phyloP scores from a whole-genome alignment of 2,797 vertebrate genomes.

The Lutjanus campechanus region DNA sequence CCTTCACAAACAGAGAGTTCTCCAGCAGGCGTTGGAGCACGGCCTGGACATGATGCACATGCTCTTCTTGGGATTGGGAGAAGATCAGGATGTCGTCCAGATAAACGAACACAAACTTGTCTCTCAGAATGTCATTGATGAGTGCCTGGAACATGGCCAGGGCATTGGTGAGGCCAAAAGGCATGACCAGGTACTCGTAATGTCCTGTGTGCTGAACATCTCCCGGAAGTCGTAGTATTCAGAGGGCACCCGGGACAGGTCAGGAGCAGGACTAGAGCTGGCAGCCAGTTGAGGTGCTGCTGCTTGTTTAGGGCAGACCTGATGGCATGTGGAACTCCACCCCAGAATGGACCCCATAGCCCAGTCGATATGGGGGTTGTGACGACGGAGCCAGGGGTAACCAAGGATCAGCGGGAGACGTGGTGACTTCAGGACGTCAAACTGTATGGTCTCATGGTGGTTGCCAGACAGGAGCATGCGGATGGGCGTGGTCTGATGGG shows the following conservation, averaged over 20 bases:
- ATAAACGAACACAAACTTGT: too few species aligned
- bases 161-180: too few species aligned
- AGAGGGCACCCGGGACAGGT: background rate
- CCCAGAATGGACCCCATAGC: background rate
- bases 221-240: background rate
- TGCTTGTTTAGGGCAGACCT: background rate
- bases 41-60: background rate
- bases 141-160: too few species aligned
- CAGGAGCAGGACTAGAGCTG: fast-evolving
- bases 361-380: background rate
- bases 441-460: background rate
- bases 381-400: background rate
- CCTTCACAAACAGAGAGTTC: background rate
- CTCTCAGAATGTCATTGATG: too few species aligned
- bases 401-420: background rate
- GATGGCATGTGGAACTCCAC: background rate
- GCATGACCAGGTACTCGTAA: background rate
- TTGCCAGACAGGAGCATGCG: too few species aligned
- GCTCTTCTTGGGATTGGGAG: background rate
- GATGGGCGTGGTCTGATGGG: background rate
- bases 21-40: background rate
- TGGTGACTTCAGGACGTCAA: background rate
- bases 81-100: background rate
- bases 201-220: background rate
- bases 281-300: too few species aligned